These are phyloP conservation scores for Plagiodera versicolora DNA, from an alignment of 2,888 invertebrate genomes.

Conservation along the genomic window DNA sequence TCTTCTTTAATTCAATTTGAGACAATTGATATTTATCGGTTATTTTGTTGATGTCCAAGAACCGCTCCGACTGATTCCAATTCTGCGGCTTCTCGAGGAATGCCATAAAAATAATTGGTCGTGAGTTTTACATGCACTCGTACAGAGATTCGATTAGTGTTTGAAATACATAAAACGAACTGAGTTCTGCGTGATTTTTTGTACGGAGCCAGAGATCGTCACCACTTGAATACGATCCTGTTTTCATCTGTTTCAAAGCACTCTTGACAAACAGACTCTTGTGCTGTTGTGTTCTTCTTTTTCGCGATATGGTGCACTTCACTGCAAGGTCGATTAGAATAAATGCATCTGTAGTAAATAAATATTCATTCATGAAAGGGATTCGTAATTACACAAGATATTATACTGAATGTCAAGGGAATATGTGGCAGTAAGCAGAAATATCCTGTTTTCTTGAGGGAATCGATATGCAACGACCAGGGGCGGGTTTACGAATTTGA, in stretches of 20 bases:
- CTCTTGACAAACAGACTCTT: conserved; percentile 20
- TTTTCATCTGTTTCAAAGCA: neutral
- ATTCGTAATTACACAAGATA: no score
- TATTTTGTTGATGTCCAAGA: neutral
- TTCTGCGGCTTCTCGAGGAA: neutral
- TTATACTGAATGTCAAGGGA: no score
- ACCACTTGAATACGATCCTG: neutral
- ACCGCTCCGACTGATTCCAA: neutral
- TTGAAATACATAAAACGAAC: no score
- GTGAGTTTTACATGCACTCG: no score
- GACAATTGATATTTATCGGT: conserved; percentile 29
- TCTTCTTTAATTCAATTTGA: conserved; percentile 27
- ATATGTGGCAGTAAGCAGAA: no score
- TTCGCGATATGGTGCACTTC: conserved; percentile 20
- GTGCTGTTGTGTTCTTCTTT: conserved; percentile 18
- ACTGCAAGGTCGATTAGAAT: conserved; percentile 17
- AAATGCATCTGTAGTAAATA: conserved; percentile 5
- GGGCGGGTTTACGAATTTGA: no score
- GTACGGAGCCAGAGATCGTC: no score
- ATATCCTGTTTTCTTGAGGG: no score
- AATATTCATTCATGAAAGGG: conserved; percentile 20
- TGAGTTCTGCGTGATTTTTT: no score
- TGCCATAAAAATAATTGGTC: neutral
- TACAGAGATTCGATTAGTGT: no score
- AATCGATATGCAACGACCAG: no score